phyloP scores from a whole-genome alignment of 2,888 invertebrate species.

The Nomada fucata region DNA sequence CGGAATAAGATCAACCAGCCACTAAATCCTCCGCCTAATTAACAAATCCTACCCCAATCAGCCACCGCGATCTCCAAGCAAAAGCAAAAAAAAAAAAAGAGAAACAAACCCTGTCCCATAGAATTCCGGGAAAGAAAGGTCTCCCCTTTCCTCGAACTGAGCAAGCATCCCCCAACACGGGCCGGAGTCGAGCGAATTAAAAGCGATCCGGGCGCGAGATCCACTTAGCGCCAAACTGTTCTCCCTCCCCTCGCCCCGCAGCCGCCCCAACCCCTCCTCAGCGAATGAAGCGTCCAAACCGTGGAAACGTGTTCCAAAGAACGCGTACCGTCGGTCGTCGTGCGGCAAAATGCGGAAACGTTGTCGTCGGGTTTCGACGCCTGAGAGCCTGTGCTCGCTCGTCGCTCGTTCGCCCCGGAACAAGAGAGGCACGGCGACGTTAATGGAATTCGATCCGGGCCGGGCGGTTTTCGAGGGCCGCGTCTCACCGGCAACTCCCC shows the following conservation, averaged over 20 bases:
- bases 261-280: neutral
- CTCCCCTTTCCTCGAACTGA: neutral
- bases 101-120: too few species aligned
- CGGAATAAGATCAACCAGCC: too few species aligned
- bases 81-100: neutral
- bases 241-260: neutral
- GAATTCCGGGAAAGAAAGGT: neutral
- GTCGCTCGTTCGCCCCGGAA: conserved; percentile 10
- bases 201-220: conserved; percentile 30
- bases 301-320: conserved; percentile 27
- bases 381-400: neutral
- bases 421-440: conserved; percentile 54
- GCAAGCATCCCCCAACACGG: neutral
- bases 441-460: conserved; percentile 71
- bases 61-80: neutral
- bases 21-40: too few species aligned
- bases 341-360: conserved; percentile 57
- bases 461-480: conserved; percentile 62
- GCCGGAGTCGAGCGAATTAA: conserved; percentile 33
- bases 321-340: neutral
- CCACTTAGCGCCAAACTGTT: conserved; percentile 30
- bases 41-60: neutral
- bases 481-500: conserved; percentile 16
- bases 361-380: conserved; percentile 54
- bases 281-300: conserved; percentile 17